Evolutionary conservation across 2,888 invertebrate species (phyloP).

Genomic region (Hypercompe scribonia): DNA sequence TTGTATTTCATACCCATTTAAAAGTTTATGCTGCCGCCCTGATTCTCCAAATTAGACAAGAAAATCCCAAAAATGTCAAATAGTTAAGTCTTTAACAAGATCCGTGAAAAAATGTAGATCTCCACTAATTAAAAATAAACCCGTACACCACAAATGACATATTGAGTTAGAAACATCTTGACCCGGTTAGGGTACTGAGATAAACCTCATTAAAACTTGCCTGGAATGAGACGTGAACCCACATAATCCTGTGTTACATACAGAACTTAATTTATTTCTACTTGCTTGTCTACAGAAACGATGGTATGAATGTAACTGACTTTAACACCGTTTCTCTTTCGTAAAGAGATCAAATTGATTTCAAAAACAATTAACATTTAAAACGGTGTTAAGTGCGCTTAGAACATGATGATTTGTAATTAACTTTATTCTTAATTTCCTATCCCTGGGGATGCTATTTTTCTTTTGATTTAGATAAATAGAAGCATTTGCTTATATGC

Average conservation of each 20-base stretch:
- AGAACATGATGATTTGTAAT: too few species aligned
- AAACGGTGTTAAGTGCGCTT: too few species aligned
- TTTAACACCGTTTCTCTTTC: not conserved
- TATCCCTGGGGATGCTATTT: too few species aligned
- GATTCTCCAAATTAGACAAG: not conserved
- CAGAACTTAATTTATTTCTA: constrained; percentile 33
- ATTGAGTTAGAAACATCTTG: constrained; percentile 33
- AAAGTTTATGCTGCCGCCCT: too few species aligned
- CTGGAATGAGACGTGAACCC: constrained; percentile 33
- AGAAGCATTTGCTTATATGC: too few species aligned
- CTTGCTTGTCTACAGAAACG: not conserved
- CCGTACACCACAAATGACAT: constrained; percentile 19
- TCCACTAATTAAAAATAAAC: constrained; percentile 23
- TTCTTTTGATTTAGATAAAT: too few species aligned
- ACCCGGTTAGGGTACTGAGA: constrained; percentile 32
- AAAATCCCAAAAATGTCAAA: not conserved
- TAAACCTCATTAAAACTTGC: constrained; percentile 53
- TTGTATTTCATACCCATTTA: too few species aligned
- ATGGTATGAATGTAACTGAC: not conserved
- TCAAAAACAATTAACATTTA: not conserved
- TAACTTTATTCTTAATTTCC: too few species aligned
- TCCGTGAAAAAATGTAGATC: not conserved
- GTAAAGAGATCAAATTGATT: not conserved
- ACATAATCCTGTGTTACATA: constrained; percentile 37
- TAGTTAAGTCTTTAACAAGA: not conserved